A percentile compares a stretch with the other conserved stretches of the same genome.
These are phyloP conservation scores for Cinara cedri DNA, from an alignment of 2,888 invertebrate species.

Conservation along the genomic window DNA sequence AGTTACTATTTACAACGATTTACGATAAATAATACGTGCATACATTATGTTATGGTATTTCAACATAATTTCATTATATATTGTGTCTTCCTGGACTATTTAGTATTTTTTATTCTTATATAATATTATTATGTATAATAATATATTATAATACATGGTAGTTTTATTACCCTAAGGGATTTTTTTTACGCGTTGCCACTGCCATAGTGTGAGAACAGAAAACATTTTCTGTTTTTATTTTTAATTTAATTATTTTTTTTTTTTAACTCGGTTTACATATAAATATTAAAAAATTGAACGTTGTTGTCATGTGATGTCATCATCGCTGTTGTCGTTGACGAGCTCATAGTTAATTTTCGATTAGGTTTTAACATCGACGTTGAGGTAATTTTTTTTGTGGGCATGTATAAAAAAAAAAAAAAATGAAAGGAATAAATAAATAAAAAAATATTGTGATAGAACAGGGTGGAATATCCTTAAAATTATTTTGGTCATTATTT, in stretches of 20 bases:
- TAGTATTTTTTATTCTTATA: slow-evolving; percentile 34
- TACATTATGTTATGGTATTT: too few relatives aligned
- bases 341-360: slow-evolving; percentile 20
- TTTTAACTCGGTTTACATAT: background rate
- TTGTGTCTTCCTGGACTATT: slow-evolving; percentile 48
- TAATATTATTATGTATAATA: slow-evolving; percentile 11
- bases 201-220: slow-evolving; percentile 31
- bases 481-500: slow-evolving; percentile 50
- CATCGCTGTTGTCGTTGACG: background rate
- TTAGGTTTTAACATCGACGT: slow-evolving; percentile 8
- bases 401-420: slow-evolving; percentile 14
- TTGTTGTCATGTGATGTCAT: background rate
- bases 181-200: slow-evolving; percentile 51
- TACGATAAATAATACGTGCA: too few relatives aligned
- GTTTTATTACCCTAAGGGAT: slow-evolving; percentile 4
- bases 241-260: slow-evolving; percentile 3
- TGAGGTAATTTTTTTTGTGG: slow-evolving; percentile 11
- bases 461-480: slow-evolving; percentile 56
- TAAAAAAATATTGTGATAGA: slow-evolving; percentile 53
- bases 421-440: slow-evolving; percentile 9
- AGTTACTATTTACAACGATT: background rate
- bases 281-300: background rate
- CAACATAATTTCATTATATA: slow-evolving; percentile 36
- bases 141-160: slow-evolving; percentile 18
- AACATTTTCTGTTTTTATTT: background rate